Evolutionary conservation across 2,797 vertebrate species (phyloP).

Genomic region (Chelmon rostratus): DNA sequence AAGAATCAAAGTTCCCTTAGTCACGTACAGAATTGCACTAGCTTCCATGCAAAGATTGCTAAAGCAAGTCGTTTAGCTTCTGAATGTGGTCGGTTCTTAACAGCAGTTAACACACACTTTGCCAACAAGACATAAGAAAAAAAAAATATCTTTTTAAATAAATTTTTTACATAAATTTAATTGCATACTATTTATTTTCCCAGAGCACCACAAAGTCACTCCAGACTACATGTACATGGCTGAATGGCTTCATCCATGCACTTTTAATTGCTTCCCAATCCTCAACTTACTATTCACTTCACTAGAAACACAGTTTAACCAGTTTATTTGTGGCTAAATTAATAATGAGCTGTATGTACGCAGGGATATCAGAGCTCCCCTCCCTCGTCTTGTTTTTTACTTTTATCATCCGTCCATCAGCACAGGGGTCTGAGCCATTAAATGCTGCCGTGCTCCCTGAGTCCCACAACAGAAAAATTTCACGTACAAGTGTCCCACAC

Average conservation of each 20-base stretch:
- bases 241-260: background rate
- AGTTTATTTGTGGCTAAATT: background rate
- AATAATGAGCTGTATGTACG: background rate
- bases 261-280: background rate
- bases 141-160: background rate
- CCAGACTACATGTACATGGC: background rate
- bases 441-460: background rate
- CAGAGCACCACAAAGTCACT: background rate
- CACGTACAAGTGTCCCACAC: slow-evolving; percentile 22
- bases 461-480: slow-evolving; percentile 9
- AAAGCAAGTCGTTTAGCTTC: background rate
- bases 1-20: background rate
- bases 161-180: background rate
- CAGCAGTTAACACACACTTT: background rate
- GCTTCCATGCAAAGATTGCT: background rate
- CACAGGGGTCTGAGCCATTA: background rate
- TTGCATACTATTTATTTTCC: background rate
- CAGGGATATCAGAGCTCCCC: background rate
- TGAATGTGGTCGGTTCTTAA: background rate
- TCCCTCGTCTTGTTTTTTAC: background rate
- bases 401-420: slow-evolving; percentile 1
- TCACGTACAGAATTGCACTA: background rate
- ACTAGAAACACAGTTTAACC: background rate
- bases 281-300: background rate
- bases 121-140: background rate